Percentiles rank a stretch among this genome's conserved stretches.
These are phyloP conservation scores for Clarias batrachus DNA, from an alignment of 2,113 vertebrate species.

Conservation along the genomic window DNA sequence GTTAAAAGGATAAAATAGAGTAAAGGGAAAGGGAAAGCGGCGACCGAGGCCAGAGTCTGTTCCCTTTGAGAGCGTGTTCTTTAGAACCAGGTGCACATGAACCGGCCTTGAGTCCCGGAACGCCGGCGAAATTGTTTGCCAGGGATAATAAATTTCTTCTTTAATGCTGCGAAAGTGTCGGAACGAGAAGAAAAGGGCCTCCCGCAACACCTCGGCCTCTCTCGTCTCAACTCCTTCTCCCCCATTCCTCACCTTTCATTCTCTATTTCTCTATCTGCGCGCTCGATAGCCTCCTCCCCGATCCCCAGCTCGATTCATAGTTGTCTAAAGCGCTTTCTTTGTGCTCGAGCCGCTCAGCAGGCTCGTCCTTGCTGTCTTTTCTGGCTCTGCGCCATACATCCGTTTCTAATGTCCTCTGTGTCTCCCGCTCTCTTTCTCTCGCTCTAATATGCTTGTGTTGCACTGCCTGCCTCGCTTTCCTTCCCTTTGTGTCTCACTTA, in stretches of 20 bases:
- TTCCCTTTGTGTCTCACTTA: not conserved
- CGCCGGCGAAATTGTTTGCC: conserved; percentile 50
- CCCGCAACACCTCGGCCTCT: conserved; percentile 23
- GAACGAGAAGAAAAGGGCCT: conserved; percentile 34
- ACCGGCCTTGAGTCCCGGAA: conserved; percentile 51
- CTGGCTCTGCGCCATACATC: conserved; percentile 26
- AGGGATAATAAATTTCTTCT: conserved; percentile 48
- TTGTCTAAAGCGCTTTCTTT: conserved; percentile 30
- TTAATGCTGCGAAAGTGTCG: conserved; percentile 26
- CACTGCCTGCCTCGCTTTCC: not conserved
- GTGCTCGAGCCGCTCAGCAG: conserved; percentile 19
- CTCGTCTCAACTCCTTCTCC: conserved; percentile 26
- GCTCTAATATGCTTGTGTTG: conserved; percentile 1
- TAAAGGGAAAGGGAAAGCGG: not conserved
- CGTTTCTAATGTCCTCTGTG: conserved; percentile 2
- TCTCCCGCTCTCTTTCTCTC: conserved; percentile 5
- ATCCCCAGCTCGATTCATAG: not conserved
- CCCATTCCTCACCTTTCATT: conserved; percentile 3
- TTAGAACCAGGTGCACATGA: conserved; percentile 51
- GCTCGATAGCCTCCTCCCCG: not conserved
- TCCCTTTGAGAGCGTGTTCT: conserved; percentile 45
- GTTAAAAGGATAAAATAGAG: not conserved
- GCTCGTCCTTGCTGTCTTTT: conserved; percentile 29
- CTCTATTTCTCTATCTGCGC: conserved; percentile 19
- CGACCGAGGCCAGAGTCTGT: not conserved